Evolutionary conservation across 1,140 invertebrate species (phyloP), one percentile per base, ranked within the genome.

Genomic region (Euura saliciscinereae): DNA sequence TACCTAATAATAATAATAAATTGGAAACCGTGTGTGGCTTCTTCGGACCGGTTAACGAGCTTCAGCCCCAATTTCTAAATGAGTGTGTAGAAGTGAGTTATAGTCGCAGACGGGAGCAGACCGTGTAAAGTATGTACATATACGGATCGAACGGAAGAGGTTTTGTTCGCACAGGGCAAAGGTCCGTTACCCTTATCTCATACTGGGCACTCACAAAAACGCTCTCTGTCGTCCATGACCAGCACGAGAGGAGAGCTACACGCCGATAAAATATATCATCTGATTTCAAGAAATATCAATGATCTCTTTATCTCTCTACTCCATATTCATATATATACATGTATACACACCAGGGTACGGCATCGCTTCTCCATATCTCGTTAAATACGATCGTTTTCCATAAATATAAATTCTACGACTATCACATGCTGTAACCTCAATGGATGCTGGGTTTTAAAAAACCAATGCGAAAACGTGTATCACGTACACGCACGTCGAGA

Each of bases 201-300:
- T 28, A 28, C 28, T 66, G 73, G 71, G 76, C 66, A 74, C 76
- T 74, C 74, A 83, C 79, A 82, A 83, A 84, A 84, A 83, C 82
- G 78, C 64, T 76, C 74, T 79, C 82, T 82, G 81, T 84, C 82
- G 81, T 78, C 78, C 76, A 71, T 74, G 74, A 80, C 75, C 45
- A 72, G 64, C 43, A 67, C 43, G 69, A 28, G 28, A 28, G 45
- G 45, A 68, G 68, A 13, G 65, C 59, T 66, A 51, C 65, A 68
- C 74, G 79, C 78, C 78, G 78, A 81, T 77, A 73, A 69, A 76
- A 59, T 74, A 78, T 59, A 70, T 76, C 46, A 51, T 51, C 46
- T 51, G 46, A 51, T 83, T 83, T 82, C 77, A 81, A 65, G 80
- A 76, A 81, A 81, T 66, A 7, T 82, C 74, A 84, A 84, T 81